These are phyloP conservation scores for Hemiscyllium ocellatum DNA, from an alignment of 2,113 vertebrate species.

Conservation along the genomic window DNA sequence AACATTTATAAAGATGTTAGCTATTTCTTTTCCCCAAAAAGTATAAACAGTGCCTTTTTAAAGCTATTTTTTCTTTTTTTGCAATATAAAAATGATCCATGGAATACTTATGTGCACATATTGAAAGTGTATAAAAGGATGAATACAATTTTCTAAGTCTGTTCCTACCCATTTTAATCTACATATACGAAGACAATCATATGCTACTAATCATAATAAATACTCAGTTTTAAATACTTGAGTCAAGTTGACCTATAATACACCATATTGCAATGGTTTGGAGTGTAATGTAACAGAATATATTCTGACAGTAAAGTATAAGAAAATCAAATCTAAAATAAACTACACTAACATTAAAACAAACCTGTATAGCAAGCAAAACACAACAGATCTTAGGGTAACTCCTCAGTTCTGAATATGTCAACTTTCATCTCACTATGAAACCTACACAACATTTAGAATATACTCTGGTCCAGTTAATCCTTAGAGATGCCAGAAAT, in stretches of 20 bases:
- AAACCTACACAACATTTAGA: slow-evolving; percentile 26
- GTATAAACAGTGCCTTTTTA: slow-evolving; percentile 48
- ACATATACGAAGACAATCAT: slow-evolving; percentile 43
- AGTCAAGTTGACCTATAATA: slow-evolving; percentile 35
- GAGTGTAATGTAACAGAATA: slow-evolving; percentile 28
- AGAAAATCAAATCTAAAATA: slow-evolving; percentile 28
- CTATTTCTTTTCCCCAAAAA: slow-evolving; percentile 42
- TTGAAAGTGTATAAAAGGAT: slow-evolving; percentile 48
- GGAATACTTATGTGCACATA: slow-evolving; percentile 41
- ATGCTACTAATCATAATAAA: slow-evolving; percentile 38
- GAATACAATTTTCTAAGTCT: slow-evolving; percentile 42
- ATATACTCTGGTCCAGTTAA: background rate
- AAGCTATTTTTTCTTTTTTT: slow-evolving; percentile 44
- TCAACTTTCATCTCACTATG: background rate
- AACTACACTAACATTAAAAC: background rate
- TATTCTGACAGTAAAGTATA: slow-evolving; percentile 16
- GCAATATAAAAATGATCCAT: slow-evolving; percentile 45
- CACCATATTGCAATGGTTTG: slow-evolving; percentile 32
- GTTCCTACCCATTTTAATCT: slow-evolving; percentile 41
- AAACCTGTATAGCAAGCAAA: slow-evolving; percentile 1
- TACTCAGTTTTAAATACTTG: slow-evolving; percentile 38
- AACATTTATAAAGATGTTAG: slow-evolving; percentile 46
- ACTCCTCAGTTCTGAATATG: slow-evolving; percentile 23
- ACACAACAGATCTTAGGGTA: background rate
- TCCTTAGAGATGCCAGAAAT: slow-evolving; percentile 34